Base-by-base conservation (phyloP, 2,797 vertebrate genomes). In the Buceros bicornis region DNA sequence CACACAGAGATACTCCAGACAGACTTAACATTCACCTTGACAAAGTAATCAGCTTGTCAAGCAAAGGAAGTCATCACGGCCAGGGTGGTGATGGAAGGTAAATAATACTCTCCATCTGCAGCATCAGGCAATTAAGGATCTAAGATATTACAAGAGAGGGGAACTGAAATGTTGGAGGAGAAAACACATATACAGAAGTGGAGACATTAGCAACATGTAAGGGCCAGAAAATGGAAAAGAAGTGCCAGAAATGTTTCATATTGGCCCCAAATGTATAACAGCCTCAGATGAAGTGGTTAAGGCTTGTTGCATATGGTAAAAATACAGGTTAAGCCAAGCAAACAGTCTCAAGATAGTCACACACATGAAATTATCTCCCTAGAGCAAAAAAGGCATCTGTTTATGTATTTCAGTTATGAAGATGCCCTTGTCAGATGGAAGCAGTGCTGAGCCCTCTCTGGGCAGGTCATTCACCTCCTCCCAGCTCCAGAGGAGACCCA, bases 21-120 rank as follows among this genome's bases (percentile, higher is more conserved):
- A 78, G 92, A 67, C 24, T 87, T 67, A 89, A 87, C 15, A 9
- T 64, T 87, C 90, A 89, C 81, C 87, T 94, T 85, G 89, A 87
- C 53, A 77, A 93, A 89, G 47, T 67, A 85, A 95, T 89, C 64
- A 87, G 54, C 74, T 64, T 93, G 74, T 87, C 87, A 87, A 87
- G 74, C 71, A 61, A 84, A 85, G 71, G 67, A 93, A 85, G 74
- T 60, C 56, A 70, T 57, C 5, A 1, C 29, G 33, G 73, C 45
- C 83, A 77, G 78, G 53, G 35, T 60, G 71, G 72, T 80, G 33
- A 91, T 13, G 60, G 89, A 87, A 87, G 25, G 79, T 82, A 94
- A 89, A 51, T 62, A 91, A 89, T 64, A 60, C 15, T 67, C 53
- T 73, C 66, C 25, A 53, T 58, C 77, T 90, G 60, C 51, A 92